Evolutionary conservation across 2,888 invertebrate genomes (phyloP).

Genomic region (Andrena haemorrhoa): DNA sequence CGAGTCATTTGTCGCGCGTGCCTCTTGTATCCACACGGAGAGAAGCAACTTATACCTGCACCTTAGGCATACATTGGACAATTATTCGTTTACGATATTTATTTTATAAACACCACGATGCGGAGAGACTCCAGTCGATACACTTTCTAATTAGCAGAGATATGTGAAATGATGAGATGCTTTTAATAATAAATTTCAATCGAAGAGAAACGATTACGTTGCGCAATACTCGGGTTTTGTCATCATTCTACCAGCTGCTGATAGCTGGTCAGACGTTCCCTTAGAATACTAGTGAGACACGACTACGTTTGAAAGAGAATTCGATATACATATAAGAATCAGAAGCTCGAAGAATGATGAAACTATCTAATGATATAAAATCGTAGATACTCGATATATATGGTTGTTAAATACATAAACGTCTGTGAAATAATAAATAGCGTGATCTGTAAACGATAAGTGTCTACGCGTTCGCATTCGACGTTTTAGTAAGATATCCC

Average conservation of each 20-base stretch:
- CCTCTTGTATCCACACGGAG: background rate
- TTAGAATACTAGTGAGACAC: conserved; percentile 11
- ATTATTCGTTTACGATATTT: conserved; percentile 51
- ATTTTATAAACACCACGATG: conserved; percentile 57
- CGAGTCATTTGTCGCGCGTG: conserved; percentile 22
- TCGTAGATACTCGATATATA: conserved; percentile 10
- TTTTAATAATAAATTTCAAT: conserved; percentile 20
- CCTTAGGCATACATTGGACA: conserved; percentile 37
- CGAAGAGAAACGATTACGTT: background rate
- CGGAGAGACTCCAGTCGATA: conserved; percentile 48
- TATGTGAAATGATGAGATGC: conserved; percentile 44
- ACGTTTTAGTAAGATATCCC: conserved; percentile 16
- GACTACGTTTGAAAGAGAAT: conserved; percentile 19
- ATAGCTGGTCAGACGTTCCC: conserved; percentile 25
- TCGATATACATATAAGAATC: conserved; percentile 20
- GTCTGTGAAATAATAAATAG: conserved; percentile 22
- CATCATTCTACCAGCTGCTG: conserved; percentile 46
- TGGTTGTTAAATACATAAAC: conserved; percentile 10
- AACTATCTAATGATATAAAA: conserved; percentile 46
- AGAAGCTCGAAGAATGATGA: conserved; percentile 56
- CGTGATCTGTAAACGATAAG: conserved; percentile 21
- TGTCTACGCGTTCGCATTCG: conserved; percentile 19
- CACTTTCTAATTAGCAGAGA: conserved; percentile 46
- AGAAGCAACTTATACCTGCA: conserved; percentile 33
- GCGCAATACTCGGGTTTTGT: background rate